Evolutionary conservation across 53 echinoderm and acorn worm species (phyloP), one percentile per base, ranked within the genome.

Genomic region (Astropecten irregularis): DNA sequence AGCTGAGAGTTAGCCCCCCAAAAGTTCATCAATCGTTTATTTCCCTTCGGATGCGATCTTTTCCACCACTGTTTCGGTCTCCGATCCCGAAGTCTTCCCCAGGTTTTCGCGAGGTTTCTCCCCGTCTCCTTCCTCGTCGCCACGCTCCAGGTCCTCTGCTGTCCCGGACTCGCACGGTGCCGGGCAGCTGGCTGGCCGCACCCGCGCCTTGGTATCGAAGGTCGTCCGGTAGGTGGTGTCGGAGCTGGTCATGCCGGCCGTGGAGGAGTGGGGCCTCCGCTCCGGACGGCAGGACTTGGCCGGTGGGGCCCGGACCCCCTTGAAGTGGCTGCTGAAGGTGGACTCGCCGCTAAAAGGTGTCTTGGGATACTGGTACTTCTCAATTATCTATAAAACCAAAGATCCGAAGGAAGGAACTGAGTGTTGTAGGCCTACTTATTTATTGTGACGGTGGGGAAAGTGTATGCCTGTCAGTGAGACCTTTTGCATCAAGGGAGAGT

Each of bases 221-320:
- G 84, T 88, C 2, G 77, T 59, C 6, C 73, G 83, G 76, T 88
- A 92, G 2, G 90, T 88, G 18, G 91, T 83, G 21, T 83, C 57
- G 33, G 84, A 42, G 48, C 56, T 82, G 66, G 68, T 71, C 57
- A 83, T 77, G 23, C 50, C 88, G 35, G 77, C 92, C 1, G 91
- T 66, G n/a, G 93, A 88, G 9, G 97, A 92, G 68, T 81, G 87
- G n/a, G 94, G 92, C 49, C 94, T 87, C 56, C 35, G 71, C 4
- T 61, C 32, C 22, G 99, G 94, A 37, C 83, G 85, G 84, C 90
- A 94, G n/a, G 92, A 89, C 51, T 92, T 94, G 20, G 94, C 92
- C 4, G 94, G 92, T 6, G 86, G 69, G 20, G 86, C 88, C 33
- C 67, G 87, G 25, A 77, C 82, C 1, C 99, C 99, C 23, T 87